phyloP scores from a whole-genome alignment of 2,797 vertebrate species.

The Novumbra hubbsi region DNA sequence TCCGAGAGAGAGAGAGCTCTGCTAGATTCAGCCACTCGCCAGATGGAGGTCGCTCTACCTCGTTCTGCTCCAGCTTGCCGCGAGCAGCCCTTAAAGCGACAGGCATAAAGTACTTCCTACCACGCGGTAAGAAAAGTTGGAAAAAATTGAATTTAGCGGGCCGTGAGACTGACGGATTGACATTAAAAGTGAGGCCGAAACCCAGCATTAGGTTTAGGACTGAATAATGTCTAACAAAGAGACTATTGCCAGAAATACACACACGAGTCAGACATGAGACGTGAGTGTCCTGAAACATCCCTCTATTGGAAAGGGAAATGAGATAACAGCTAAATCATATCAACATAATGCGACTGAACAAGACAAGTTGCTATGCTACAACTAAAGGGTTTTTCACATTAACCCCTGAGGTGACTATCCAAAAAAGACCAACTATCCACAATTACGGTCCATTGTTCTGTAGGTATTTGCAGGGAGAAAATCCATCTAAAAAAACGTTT shows the following conservation, averaged over 20 bases:
- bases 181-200: not conserved
- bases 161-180: not conserved
- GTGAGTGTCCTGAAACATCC: not conserved
- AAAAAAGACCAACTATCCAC: not conserved
- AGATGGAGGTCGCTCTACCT: slow-evolving; percentile 8
- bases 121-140: slow-evolving; percentile 50
- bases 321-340: not conserved
- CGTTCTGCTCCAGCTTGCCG: slow-evolving; percentile 19
- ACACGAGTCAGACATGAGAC: not conserved
- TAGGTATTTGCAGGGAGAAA: not conserved
- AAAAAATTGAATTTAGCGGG: not conserved
- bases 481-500: not conserved
- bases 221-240: not conserved
- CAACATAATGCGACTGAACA: not conserved
- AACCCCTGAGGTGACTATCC: not conserved
- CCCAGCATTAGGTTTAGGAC: not conserved
- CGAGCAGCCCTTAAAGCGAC: slow-evolving; percentile 73
- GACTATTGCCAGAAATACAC: not conserved
- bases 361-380: not conserved
- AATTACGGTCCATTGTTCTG: not conserved
- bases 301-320: not conserved
- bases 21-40: slow-evolving; percentile 17
- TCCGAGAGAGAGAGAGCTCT: slow-evolving; percentile 30
- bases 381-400: not conserved
- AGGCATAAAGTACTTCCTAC: slow-evolving; percentile 67